Evolutionary conservation across 1,140 invertebrate genomes (phyloP).

Genomic region (Drosophila varians): DNA sequence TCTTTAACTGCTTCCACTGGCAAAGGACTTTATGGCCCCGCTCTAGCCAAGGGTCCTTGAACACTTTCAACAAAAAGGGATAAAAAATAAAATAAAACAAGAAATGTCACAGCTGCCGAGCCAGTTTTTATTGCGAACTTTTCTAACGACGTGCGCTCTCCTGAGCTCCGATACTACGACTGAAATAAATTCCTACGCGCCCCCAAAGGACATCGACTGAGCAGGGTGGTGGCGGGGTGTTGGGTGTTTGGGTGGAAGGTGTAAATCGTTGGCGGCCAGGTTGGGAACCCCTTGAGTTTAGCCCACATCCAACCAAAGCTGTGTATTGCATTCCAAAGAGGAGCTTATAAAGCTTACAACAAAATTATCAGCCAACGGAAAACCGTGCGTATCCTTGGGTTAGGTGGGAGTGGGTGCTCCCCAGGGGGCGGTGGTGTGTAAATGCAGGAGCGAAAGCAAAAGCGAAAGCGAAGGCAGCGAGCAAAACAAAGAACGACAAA

Average conservation of each 20-base stretch:
- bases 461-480: slow-evolving; percentile 33
- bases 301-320: slow-evolving; percentile 15
- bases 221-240: background rate
- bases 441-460: slow-evolving; percentile 13
- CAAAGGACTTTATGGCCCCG: no score
- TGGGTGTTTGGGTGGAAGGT: background rate
- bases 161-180: slow-evolving; percentile 44
- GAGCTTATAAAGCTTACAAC: slow-evolving; percentile 36
- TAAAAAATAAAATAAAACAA: background rate
- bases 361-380: slow-evolving; percentile 23
- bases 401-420: background rate
- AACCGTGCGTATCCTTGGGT: slow-evolving; percentile 17
- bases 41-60: background rate
- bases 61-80: background rate
- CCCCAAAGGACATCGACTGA: slow-evolving; percentile 7
- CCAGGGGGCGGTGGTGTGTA: no score
- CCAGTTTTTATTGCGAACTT: slow-evolving; percentile 2
- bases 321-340: slow-evolving; percentile 27
- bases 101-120: slow-evolving; percentile 5
- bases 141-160: slow-evolving; percentile 30
- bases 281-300: slow-evolving; percentile 2
- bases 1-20: background rate
- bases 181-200: slow-evolving; percentile 36
- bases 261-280: slow-evolving; percentile 16
- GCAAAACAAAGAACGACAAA: slow-evolving; percentile 45